Evolutionary conservation across 2,113 vertebrate genomes (phyloP).

Genomic region (Cinclus cinclus): DNA sequence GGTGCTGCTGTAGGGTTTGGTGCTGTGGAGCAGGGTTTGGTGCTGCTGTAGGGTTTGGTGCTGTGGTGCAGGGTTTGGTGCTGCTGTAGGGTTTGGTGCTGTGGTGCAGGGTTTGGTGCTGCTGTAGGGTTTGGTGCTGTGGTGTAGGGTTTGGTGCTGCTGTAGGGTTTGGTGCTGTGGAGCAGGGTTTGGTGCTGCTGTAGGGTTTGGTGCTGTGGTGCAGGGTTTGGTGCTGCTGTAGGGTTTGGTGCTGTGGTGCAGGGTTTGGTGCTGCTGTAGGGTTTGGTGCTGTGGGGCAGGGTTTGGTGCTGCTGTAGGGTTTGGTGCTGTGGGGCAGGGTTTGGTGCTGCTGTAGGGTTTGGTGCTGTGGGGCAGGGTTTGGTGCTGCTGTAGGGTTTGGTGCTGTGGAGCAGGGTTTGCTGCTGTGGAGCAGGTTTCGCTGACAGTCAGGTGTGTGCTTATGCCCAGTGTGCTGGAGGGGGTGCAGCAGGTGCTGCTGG

Average conservation of each 20-base stretch:
- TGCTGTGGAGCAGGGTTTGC: neutral
- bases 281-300: neutral
- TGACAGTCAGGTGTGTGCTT: neutral
- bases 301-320: too few species aligned
- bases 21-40: neutral
- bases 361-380: neutral
- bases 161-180: rapidly evolving
- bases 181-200: rapidly evolving
- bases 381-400: too few species aligned
- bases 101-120: neutral
- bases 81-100: neutral
- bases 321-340: too few species aligned
- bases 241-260: rapidly evolving
- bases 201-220: rapidly evolving
- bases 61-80: too few species aligned
- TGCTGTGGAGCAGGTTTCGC: neutral
- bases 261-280: too few species aligned
- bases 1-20: too few species aligned
- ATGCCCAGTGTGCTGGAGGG: neutral
- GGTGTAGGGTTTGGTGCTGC: rapidly evolving
- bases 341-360: neutral
- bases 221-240: rapidly evolving
- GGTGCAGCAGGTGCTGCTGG: neutral
- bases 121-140: neutral
- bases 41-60: neutral